Percentiles rank a stretch among this genome's conserved stretches.
Evolutionary conservation across 2,113 vertebrate genomes (phyloP).

Genomic region (Pygoscelis antarcticus): DNA sequence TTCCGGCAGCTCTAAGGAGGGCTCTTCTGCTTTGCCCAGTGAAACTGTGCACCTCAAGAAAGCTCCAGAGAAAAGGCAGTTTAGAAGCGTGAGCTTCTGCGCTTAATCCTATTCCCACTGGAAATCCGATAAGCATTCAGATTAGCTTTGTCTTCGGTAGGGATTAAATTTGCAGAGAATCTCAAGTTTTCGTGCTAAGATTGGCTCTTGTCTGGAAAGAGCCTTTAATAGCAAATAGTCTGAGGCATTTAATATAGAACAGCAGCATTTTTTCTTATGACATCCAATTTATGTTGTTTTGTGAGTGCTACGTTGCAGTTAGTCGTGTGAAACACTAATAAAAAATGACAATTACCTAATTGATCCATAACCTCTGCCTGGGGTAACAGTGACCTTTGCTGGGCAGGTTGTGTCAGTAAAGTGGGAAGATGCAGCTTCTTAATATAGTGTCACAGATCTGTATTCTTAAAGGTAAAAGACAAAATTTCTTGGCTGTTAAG

Average conservation of each 20-base stretch:
- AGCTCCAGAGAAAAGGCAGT: background rate
- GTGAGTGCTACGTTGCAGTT: background rate
- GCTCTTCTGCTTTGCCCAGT: background rate
- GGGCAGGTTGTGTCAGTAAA: background rate
- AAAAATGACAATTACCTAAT: background rate
- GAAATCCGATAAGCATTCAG: background rate
- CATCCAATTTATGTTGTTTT: background rate
- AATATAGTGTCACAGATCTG: background rate
- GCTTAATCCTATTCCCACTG: constrained; percentile 14
- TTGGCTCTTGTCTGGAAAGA: background rate
- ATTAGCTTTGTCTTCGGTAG: background rate
- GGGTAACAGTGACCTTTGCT: background rate
- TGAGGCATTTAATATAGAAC: background rate
- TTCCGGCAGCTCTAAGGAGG: background rate
- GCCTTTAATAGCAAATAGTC: background rate
- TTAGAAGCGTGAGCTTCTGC: background rate
- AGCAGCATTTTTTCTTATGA: accelerated
- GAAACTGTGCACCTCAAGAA: background rate
- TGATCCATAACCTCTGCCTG: background rate
- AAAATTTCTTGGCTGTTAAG: background rate
- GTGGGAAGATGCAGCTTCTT: background rate
- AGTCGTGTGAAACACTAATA: background rate
- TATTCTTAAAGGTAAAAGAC: background rate
- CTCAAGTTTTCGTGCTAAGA: background rate
- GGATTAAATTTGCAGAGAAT: background rate